phyloP scores from a whole-genome alignment of 2,888 invertebrate genomes.

The Oscheius myriophilus region DNA sequence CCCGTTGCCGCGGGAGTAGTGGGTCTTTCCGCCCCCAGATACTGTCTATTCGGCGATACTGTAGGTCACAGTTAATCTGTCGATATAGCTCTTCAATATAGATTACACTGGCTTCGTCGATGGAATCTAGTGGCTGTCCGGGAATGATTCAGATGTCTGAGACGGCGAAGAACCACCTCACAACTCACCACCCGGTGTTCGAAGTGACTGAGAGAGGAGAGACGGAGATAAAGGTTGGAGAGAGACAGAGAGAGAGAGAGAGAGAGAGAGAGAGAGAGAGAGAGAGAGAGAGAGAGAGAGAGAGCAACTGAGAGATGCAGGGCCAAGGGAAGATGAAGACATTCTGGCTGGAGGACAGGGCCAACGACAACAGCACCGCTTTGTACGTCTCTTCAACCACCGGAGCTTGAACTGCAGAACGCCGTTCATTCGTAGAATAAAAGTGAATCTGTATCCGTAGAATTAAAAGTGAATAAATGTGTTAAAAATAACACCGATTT shows the following conservation, averaged over 20 bases:
- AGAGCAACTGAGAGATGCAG: slow-evolving; percentile 35
- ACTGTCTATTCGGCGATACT: slow-evolving; percentile 68
- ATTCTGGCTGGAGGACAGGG: slow-evolving; percentile 58
- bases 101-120: slow-evolving; percentile 54
- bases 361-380: slow-evolving; percentile 37
- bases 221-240: slow-evolving; percentile 58
- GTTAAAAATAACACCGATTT: too few species aligned
- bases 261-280: too few species aligned
- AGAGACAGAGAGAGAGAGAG: not conserved
- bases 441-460: not conserved
- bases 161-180: slow-evolving; percentile 48
- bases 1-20: slow-evolving; percentile 66
- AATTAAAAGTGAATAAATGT: too few species aligned
- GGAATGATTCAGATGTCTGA: slow-evolving; percentile 64
- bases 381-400: slow-evolving; percentile 37
- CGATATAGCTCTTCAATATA: slow-evolving; percentile 14
- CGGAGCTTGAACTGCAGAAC: slow-evolving; percentile 3
- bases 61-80: slow-evolving; percentile 34
- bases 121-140: slow-evolving; percentile 57
- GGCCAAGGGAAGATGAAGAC: slow-evolving; percentile 60
- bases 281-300: too few species aligned
- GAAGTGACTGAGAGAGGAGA: slow-evolving; percentile 56
- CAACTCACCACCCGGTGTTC: slow-evolving; percentile 51
- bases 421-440: too few species aligned
- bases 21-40: slow-evolving; percentile 64